Base-by-base conservation (phyloP, 2,888 invertebrate species). In the Sarcophaga subvicina region DNA sequence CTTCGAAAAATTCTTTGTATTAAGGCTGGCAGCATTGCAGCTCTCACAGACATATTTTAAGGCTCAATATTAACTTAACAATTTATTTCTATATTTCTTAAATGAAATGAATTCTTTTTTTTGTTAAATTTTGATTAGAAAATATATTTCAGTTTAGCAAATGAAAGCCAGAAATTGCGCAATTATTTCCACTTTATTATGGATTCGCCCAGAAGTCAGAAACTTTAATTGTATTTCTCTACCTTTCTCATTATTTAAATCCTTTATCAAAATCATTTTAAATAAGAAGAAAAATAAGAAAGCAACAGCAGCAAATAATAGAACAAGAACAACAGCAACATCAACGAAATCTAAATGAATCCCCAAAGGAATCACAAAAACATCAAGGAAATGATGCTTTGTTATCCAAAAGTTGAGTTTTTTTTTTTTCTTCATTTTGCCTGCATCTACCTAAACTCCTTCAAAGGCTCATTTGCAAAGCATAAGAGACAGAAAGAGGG, bases 311-410 rank as follows among this genome's bases (percentile, higher is more conserved):
- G 37, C 27, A 37, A 70, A 47, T 49, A 69, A 60, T 72, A 27
- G 27, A 27, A 49, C 25, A 76, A 66, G 37, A 49, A 20, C 76
- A 77, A 59, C 49, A 69, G 0, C 2, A 8, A 3, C 25, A 80
- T 60, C 59, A 71, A 75, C 62, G 60, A 80, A n/a, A 82, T 69
- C 78, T 66, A 64, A 83, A 78, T 66, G 82, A 83, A 85, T 80
- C 49, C 88, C 86, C 88, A 72, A 81, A 86, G 88, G 87, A 88
- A 85, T 86, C 86, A 81, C 80, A 88, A 86, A 54, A 82, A 66
- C 88, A 88, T 87, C 85, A 87, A 78, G 76, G 75, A 80, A 83
- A 86, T 78, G 70, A 85, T 88, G 88, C 79, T 60, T 86, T 86
- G 86, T 83, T 86, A 80, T 45, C 5, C 70, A 59, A 77, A 80